These are phyloP conservation scores for Disparrhopalites patrizii DNA, from an alignment of 2,888 invertebrate species.

Conservation along the genomic window DNA sequence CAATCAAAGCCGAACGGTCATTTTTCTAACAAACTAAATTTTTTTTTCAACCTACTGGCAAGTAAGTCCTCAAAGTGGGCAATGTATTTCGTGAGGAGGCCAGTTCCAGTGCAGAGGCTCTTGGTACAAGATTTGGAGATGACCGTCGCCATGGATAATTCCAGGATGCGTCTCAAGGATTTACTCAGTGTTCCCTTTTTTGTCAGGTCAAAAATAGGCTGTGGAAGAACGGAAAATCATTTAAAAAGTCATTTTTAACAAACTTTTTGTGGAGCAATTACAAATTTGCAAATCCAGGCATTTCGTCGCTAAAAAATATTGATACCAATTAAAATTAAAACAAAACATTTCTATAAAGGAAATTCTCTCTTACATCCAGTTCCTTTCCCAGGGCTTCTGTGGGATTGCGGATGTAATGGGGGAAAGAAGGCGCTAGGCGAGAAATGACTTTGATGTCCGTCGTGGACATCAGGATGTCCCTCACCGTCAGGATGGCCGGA, in stretches of 20 bases:
- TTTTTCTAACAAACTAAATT: neutral
- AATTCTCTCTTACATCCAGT: slow-evolving; percentile 43
- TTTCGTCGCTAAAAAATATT: neutral
- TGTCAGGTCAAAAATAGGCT: slow-evolving; percentile 42
- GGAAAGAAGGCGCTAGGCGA: slow-evolving; percentile 35
- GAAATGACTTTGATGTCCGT: slow-evolving; percentile 27
- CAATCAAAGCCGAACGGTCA: too few relatives aligned
- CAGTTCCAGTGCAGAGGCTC: slow-evolving; percentile 34
- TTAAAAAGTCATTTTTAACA: neutral
- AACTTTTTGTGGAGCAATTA: neutral
- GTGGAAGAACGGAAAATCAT: slow-evolving; percentile 15
- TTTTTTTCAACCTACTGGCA: slow-evolving; percentile 7
- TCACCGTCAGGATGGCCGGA: slow-evolving; percentile 34
- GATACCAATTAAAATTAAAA: neutral
- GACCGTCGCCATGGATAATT: slow-evolving; percentile 42
- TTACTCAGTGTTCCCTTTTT: slow-evolving; percentile 27
- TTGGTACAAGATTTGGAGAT: slow-evolving; percentile 43
- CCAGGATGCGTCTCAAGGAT: slow-evolving; percentile 29
- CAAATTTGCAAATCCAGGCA: too few relatives aligned
- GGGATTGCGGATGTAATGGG: slow-evolving; percentile 42
- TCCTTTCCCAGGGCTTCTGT: slow-evolving; percentile 44
- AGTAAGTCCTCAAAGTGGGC: slow-evolving; percentile 41
- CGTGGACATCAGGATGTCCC: slow-evolving; percentile 41
- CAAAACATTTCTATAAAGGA: neutral
- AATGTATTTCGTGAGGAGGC: slow-evolving; percentile 44